Conservation (phyloP, 2,888 invertebrate species). For the Caenorhabditis angaria region DNA sequence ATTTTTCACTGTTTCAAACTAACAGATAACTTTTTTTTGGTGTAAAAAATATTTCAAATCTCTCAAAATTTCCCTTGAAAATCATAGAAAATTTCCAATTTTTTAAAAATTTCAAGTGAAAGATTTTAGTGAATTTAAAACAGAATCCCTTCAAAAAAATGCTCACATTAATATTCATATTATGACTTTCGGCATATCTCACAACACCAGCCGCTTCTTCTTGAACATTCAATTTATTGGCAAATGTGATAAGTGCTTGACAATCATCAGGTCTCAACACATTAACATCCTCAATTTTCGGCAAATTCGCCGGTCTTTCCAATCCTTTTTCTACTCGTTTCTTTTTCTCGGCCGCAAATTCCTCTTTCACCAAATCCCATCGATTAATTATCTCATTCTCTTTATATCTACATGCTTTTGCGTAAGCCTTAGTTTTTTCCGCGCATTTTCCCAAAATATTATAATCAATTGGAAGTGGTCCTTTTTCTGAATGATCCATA, state of each 20-base stretch:
- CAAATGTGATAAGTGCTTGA: slow-evolving; percentile 78
- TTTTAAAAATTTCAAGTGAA: no score
- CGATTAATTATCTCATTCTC: slow-evolving; percentile 59
- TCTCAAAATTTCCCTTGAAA: no score
- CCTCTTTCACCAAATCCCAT: no score
- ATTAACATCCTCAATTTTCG: no score
- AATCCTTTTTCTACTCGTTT: no score
- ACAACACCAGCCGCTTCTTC: slow-evolving; percentile 93
- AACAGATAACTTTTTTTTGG: no score
- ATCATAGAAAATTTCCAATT: no score
- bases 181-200: slow-evolving; percentile 79
- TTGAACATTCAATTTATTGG: slow-evolving; percentile 96
- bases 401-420: slow-evolving; percentile 85
- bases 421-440: slow-evolving; percentile 88
- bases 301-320: no score
- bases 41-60: neutral
- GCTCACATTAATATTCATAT: slow-evolving; percentile 50
- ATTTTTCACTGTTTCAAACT: no score
- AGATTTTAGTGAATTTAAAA: no score
- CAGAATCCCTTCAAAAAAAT: no score
- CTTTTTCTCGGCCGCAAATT: no score
- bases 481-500: slow-evolving; percentile 97
- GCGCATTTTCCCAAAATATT: slow-evolving; percentile 89
- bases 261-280: slow-evolving; percentile 39
- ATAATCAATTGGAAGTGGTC: slow-evolving; percentile 88